Base-by-base conservation (phyloP, 1,140 invertebrate genomes). In the Nebria ingens region DNA sequence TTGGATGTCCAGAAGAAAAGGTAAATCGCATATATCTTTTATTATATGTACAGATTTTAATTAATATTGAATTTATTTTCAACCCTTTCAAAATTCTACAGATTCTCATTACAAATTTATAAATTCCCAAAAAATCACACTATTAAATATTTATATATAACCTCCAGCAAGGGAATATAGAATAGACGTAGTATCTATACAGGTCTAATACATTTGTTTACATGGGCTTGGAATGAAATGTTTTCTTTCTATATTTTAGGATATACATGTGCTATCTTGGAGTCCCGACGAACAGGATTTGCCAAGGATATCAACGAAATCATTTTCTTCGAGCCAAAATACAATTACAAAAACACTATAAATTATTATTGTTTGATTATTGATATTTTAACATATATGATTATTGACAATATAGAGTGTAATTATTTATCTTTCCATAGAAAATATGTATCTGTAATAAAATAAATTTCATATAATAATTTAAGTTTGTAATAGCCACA, bases 301-400 rank as follows among this genome's bases (percentile, higher is more conserved):
- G 19, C 53, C 51, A 21, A 29, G 45, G 52, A 51, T 63, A 29
- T 62, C 64, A 19, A 66, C 64, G 51, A 67, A 66, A 54, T 62
- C 65, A 21, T 67, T 65, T 52, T 60, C 65, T 42, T 45, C 65
- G 19, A 70, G 61, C 53, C 66, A 66, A 54, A 68, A 66, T 51
- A 70, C 67, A 29, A 70, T 70, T 29, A 69, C 65, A 51, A 70
- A 70, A 57, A 70, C 66, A 58, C 60, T 70, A 56, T 70, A 65
- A 62, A 56, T 34, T 34, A 34, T 34, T 34, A 34, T 9, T 34
- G n/a, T 34, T n/a, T n/a, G n/a, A n/a, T n/a, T n/a, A n/a, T n/a
- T n/a, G n/a, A 34, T 34, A 34, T n/a, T 34, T 6, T 34, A 34
- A 34, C n/a, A 6, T 34, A n/a, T n/a, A 34, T n/a, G 6, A 34